phyloP scores from a whole-genome alignment of 2,888 invertebrate genomes.

The Scaptodrosophila latifasciaeformis region DNA sequence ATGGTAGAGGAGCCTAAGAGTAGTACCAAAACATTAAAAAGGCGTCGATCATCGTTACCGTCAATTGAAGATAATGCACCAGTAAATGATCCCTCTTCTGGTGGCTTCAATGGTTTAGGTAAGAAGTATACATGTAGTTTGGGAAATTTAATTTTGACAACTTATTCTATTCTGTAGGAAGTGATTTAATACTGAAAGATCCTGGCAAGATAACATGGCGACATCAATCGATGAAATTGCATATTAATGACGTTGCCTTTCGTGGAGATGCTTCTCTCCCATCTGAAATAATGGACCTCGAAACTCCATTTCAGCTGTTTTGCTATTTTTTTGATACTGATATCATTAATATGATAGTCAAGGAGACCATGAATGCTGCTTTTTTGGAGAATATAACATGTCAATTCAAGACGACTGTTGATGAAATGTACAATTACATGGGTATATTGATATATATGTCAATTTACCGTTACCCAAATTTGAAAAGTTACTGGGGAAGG shows the following conservation, averaged over 20 bases:
- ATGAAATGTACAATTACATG: conserved; percentile 18
- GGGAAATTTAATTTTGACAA: conserved; percentile 6
- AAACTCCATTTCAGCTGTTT: conserved; percentile 22
- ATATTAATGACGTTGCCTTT: conserved; percentile 16
- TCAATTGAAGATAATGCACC: background rate
- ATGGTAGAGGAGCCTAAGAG: conserved; percentile 11
- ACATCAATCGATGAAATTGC: conserved; percentile 15
- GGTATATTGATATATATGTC: conserved; percentile 26
- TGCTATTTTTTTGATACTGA: conserved; percentile 18
- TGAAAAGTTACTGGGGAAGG: conserved; percentile 30
- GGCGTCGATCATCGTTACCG: conserved; percentile 11
- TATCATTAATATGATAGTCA: conserved; percentile 18
- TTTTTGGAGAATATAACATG: conserved; percentile 10
- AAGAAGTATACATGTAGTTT: background rate
- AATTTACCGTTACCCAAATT: conserved; percentile 27
- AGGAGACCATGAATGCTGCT: conserved; percentile 8
- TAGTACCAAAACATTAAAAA: background rate
- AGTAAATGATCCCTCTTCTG: background rate
- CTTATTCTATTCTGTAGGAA: too few species aligned
- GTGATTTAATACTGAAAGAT: conserved; percentile 7
- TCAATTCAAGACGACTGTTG: conserved; percentile 1
- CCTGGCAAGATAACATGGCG: conserved; percentile 16
- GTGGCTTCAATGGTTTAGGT: background rate
- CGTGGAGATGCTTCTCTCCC: conserved; percentile 9
- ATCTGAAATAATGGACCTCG: conserved; percentile 10